Evolutionary conservation across 2,797 vertebrate species (phyloP), one percentile per base, ranked within the genome.

Genomic region (Sebastes baramenuke): DNA sequence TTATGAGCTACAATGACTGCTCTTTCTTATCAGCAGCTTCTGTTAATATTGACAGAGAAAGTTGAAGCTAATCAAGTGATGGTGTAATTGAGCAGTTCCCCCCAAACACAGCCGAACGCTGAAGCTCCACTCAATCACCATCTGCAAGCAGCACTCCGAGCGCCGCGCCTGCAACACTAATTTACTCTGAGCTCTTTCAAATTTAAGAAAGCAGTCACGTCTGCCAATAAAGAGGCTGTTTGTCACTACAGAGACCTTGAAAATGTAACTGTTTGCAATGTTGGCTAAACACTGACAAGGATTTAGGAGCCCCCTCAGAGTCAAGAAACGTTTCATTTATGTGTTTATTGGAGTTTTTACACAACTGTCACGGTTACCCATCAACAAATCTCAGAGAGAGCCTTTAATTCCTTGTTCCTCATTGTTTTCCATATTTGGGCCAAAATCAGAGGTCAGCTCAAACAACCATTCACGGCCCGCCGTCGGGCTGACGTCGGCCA

Each of bases 361-460:
- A 30, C 64, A 77, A 69, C 18, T 77, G 49, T 32, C 52, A 54
- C 36, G 64, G 22, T n/a, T 11, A 65, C 46, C 14, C 70, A 67
- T 75, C 52, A 64, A 10, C 67, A 76, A 9, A 46, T 67, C 70
- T 70, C 58, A 29, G 16, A 5, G 24, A 16, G 36, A 27, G 55
- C 8, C 12, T 20, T 32, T 71, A 24, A 80, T 42, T 79, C 72
- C 68, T 38, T 1, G 27, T 52, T 64, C 64, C 78, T 87, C 73
- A 70, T 80, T 86, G 70, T 75, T 72, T 72, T 38, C 4, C 3
- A 65, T 68, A 30, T 77, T 59, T 68, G 75, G 70, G 75, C 49
- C 72, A 81, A 61, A 76, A 38, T 52, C 73, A 46, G 72, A 74
- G 62, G 73, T 75, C 78, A 61, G 4, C 36, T 60, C 1, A 6